Evolutionary conservation across 2,113 vertebrate species (phyloP), one percentile per base, ranked within the genome.

Genomic region (Pavo muticus): DNA sequence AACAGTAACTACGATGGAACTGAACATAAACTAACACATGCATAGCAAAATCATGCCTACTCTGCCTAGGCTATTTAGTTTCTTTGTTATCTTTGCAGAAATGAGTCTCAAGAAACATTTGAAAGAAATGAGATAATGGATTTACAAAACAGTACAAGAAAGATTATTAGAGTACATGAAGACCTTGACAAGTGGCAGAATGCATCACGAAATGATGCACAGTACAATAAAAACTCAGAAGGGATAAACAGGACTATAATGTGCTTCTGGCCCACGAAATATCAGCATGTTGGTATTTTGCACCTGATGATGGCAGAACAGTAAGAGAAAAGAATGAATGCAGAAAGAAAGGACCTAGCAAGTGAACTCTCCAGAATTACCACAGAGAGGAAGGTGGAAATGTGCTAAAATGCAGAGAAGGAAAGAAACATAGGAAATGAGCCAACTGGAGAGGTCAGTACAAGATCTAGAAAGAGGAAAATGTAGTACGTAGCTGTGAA

Each of bases 361-460:
- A 73, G 23, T 2, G 2, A 92, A 60, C 14, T 37, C 56, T 80
- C 17, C 56, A 80, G 20, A 83, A 83, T 37, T 40, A 67, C 3
- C 7, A 21, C 20, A 61, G 32, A 35, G 23, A 84, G 24, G 24
- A 77, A 84, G 35, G 40, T 3, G 84, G 60, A 84, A 95, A 80
- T 74, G 68, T 0, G 1, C 40, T 88, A 80, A 85, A 92, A 76
- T 24, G 39, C 37, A 80, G 42, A 92, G 50, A 57, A 86, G 40
- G n/a, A 47, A 84, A 92, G 64, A 86, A 91, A 81, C 64, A 65
- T 74, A 71, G 73, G 73, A 88, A 92, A 32, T 39, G 18, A 80
- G 80, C 69, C 65, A 90, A 54, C 9, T 70, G 73, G 18, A 32
- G 60, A 86, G 80, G 37, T n/a, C 64, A 81, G 60, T 32, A 77